A percentile compares a stretch with the other conserved stretches of the same genome.
phyloP scores from a whole-genome alignment of 2,113 vertebrate species.

The Odontesthes bonariensis region DNA sequence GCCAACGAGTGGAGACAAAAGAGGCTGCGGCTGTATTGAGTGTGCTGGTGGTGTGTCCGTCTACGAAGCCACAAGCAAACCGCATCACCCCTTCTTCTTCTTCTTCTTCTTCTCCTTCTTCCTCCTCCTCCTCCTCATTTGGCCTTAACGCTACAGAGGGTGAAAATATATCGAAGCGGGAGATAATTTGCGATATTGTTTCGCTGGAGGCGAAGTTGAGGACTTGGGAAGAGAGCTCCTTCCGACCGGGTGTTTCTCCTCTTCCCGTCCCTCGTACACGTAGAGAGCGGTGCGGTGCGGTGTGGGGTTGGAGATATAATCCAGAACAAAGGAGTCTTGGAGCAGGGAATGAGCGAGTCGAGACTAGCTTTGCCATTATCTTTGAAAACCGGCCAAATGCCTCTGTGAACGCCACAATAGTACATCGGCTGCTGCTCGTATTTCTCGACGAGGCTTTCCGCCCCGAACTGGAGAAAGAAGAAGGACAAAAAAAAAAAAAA shows the following conservation, averaged over 20 bases:
- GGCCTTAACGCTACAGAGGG: conserved; percentile 52
- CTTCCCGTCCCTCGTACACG: conserved; percentile 44
- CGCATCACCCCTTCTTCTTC: conserved; percentile 37
- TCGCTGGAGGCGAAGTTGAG: conserved; percentile 64
- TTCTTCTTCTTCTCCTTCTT: not conserved
- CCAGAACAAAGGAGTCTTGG: conserved; percentile 85
- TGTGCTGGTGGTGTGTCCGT: conserved; percentile 77
- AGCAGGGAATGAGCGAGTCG: conserved; percentile 78
- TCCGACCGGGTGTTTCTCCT: conserved; percentile 50
- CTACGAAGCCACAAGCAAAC: conserved; percentile 76
- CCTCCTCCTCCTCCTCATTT: not conserved
- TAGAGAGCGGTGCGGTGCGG: conserved; percentile 62
- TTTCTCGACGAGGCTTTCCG: conserved; percentile 65
- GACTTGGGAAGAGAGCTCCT: conserved; percentile 51
- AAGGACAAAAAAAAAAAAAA: conserved; percentile 40
- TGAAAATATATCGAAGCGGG: conserved; percentile 45
- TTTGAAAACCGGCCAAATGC: conserved; percentile 79
- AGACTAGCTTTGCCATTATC: conserved; percentile 70
- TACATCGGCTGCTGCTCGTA: conserved; percentile 46
- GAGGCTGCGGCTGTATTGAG: conserved; percentile 81
- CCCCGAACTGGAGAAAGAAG: conserved; percentile 44
- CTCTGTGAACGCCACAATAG: conserved; percentile 71
- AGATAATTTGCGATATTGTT: conserved; percentile 25
- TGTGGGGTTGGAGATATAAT: conserved; percentile 67
- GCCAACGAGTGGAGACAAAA: conserved; percentile 81